phyloP scores from a whole-genome alignment of 2,888 invertebrate species.

The Caenorhabditis japonica region DNA sequence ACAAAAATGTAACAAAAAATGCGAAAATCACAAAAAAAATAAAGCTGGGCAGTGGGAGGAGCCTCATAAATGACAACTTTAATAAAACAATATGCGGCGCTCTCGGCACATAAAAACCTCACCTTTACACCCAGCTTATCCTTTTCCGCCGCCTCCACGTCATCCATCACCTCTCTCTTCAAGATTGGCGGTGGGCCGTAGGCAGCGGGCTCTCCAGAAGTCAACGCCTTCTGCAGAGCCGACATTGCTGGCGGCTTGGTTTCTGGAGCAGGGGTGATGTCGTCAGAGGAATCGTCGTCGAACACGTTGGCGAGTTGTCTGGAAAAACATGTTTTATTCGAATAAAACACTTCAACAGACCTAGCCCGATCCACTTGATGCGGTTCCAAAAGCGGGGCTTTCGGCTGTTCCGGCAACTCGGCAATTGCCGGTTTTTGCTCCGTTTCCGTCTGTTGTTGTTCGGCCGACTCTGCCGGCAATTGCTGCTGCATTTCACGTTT shows the following conservation, averaged over 20 bases:
- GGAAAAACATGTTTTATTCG: not conserved
- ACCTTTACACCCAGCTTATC: conserved; percentile 41
- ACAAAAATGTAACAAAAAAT: no score
- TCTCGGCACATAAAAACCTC: no score
- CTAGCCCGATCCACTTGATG: conserved; percentile 29
- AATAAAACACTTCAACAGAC: conserved; percentile 1
- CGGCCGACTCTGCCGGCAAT: no score
- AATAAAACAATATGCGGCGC: no score
- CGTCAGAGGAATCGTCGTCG: conserved; percentile 31
- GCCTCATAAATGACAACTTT: no score
- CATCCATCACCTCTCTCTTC: conserved; percentile 14
- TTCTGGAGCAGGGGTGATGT: not conserved
- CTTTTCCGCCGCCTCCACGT: conserved; percentile 12
- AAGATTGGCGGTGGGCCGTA: not conserved
- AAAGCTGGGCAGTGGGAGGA: no score
- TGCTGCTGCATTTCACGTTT: conserved; percentile 35
- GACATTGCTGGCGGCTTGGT: conserved; percentile 4
- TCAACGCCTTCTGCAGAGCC: conserved; percentile 13
- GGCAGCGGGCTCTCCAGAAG: not conserved
- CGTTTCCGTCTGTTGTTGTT: not conserved
- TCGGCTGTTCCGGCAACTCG: conserved; percentile 2
- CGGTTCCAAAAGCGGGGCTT: conserved; percentile 14
- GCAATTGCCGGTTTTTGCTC: not conserved
- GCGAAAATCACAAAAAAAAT: not conserved
- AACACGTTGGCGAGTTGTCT: conserved; percentile 22